These are phyloP conservation scores for Lichenostomus cassidix DNA, from an alignment of 2,113 vertebrate species.

Conservation along the genomic window DNA sequence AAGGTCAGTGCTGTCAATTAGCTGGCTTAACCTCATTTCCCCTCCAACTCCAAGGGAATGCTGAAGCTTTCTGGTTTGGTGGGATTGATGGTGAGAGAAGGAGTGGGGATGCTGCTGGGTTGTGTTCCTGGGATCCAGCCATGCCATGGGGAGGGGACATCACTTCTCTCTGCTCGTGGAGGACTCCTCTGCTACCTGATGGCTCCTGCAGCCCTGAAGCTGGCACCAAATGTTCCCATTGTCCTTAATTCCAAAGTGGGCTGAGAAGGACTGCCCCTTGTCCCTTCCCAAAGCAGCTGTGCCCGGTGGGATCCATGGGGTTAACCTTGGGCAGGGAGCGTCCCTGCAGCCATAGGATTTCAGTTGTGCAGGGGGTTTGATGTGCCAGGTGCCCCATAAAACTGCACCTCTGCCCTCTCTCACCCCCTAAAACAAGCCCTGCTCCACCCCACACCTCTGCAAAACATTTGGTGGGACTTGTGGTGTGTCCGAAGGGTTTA, in stretches of 20 bases:
- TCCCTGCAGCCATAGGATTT: not conserved
- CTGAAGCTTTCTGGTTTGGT: not conserved
- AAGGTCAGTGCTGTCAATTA: constrained; percentile 59
- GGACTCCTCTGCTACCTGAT: not conserved
- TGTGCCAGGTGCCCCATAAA: constrained; percentile 2
- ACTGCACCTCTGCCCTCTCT: not conserved
- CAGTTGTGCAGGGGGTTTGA: not conserved
- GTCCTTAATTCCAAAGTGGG: not conserved
- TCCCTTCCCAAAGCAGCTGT: not conserved
- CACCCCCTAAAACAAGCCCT: not conserved
- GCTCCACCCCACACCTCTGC: not conserved
- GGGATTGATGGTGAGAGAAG: not conserved
- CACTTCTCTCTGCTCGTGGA: not conserved
- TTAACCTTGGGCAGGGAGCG: not conserved
- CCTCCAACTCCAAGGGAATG: not conserved
- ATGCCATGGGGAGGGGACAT: rapidly evolving
- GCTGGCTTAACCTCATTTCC: constrained; percentile 57
- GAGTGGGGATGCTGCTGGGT: not conserved
- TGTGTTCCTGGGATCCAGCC: not conserved
- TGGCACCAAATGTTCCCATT: not conserved
- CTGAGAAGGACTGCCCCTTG: not conserved
- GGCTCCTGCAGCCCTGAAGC: not conserved
- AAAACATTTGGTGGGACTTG: not conserved
- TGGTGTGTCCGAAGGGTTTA: not conserved
- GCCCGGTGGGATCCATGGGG: not conserved